These are phyloP conservation scores for Ptilodon capucinus DNA, from an alignment of 2,888 invertebrate species.

Conservation along the genomic window DNA sequence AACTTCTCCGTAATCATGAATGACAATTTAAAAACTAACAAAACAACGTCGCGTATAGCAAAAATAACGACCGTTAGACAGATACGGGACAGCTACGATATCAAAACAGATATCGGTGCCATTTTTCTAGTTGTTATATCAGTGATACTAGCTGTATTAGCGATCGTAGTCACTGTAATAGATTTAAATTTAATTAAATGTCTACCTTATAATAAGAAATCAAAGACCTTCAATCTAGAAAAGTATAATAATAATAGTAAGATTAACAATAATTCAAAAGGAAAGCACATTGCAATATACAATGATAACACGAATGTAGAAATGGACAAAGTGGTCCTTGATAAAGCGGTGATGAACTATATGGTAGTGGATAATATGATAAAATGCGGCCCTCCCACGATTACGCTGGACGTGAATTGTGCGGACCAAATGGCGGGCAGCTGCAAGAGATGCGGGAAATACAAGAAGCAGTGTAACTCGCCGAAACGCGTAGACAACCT, in stretches of 20 bases:
- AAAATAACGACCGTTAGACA: constrained; percentile 54
- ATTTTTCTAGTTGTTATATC: constrained; percentile 54
- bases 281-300: constrained; percentile 25
- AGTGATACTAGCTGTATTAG: constrained; percentile 49
- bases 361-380: constrained; percentile 53
- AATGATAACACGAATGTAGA: constrained; percentile 35
- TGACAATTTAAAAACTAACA: constrained; percentile 63
- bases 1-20: constrained; percentile 73
- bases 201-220: constrained; percentile 43
- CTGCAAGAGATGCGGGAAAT: constrained; percentile 70
- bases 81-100: constrained; percentile 48
- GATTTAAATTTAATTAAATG: constrained; percentile 66
- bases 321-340: constrained; percentile 41
- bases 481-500: constrained; percentile 41
- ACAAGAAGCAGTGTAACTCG: constrained; percentile 63
- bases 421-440: constrained; percentile 57
- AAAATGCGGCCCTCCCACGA: constrained; percentile 51
- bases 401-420: constrained; percentile 68
- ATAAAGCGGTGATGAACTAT: constrained; percentile 50
- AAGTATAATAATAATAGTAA: constrained; percentile 52
- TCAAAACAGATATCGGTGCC: constrained; percentile 54
- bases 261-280: constrained; percentile 30
- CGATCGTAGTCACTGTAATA: constrained; percentile 67
- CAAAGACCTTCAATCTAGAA: constrained; percentile 65
- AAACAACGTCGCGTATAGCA: constrained; percentile 56